Conservation (phyloP, 30 jellyfish, hydroid and myxozoan species). For the Hydra vulgaris region DNA sequence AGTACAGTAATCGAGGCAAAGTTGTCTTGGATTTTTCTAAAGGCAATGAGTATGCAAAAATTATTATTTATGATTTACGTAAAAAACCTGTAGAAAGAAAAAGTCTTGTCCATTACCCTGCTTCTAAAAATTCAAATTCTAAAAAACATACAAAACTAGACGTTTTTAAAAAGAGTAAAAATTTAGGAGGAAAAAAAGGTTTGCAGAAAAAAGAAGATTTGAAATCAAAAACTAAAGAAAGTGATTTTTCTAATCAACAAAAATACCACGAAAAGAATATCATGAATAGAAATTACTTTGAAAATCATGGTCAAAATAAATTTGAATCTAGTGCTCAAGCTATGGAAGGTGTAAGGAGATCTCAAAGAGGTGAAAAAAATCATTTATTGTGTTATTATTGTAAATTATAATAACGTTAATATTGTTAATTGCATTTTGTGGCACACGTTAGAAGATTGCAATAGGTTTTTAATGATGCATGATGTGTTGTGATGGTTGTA, state of each 20-base stretch:
- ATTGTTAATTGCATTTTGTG: no score
- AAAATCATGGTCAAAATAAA: not conserved
- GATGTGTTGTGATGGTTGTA: no score
- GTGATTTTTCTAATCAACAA: not conserved
- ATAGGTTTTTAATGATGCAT: no score
- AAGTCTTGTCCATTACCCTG: not conserved
- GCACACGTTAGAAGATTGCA: no score
- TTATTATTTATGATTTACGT: slow-evolving; percentile 51
- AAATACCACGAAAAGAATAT: not conserved
- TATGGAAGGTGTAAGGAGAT: no score
- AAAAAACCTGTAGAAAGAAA: not conserved
- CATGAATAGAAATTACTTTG: not conserved
- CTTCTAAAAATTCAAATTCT: not conserved
- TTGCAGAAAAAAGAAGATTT: not conserved
- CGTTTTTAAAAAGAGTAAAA: not conserved
- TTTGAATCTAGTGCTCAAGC: not conserved
- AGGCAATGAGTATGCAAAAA: slow-evolving; percentile 81
- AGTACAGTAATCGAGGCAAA: slow-evolving; percentile 50
- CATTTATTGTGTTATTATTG: no score
- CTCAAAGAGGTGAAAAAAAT: no score
- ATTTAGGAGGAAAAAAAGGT: not conserved
- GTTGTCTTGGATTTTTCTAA: slow-evolving; percentile 87
- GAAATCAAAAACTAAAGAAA: not conserved
- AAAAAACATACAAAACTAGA: not conserved
- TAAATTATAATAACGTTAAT: no score